Percentiles rank a stretch among this genome's conserved stretches.
These are phyloP conservation scores for Arion vulgaris DNA, from an alignment of 1,140 invertebrate genomes.

Conservation along the genomic window DNA sequence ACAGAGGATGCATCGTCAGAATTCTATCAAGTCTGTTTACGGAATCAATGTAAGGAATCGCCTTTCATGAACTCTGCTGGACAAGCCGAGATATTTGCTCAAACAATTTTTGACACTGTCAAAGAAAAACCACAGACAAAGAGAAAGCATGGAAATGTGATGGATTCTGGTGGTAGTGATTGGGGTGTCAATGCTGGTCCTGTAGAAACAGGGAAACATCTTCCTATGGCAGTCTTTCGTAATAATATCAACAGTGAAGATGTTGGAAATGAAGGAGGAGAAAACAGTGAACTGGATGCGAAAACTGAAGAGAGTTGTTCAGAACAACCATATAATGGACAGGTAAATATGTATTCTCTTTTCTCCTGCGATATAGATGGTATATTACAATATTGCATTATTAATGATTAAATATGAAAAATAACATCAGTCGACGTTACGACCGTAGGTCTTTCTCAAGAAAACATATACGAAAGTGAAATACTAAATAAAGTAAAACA, in stretches of 20 bases:
- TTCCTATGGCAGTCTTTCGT: not conserved
- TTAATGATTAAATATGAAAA: too few species aligned
- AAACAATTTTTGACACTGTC: slow-evolving; percentile 16
- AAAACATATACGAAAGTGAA: too few species aligned
- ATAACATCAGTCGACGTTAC: too few species aligned
- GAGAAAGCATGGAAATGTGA: not conserved
- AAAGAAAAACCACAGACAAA: not conserved
- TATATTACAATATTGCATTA: too few species aligned
- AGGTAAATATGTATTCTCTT: too few species aligned
- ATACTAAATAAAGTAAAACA: too few species aligned
- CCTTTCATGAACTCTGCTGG: not conserved
- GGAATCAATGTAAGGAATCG: not conserved
- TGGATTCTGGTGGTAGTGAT: not conserved
- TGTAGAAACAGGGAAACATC: not conserved
- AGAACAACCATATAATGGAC: too few species aligned
- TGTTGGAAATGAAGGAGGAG: not conserved
- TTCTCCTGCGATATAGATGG: too few species aligned
- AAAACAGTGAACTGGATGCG: not conserved
- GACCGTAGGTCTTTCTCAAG: too few species aligned
- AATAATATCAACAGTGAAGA: not conserved
- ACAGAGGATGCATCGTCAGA: slow-evolving; percentile 41
- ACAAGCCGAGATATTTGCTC: slow-evolving; percentile 28
- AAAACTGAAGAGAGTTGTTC: too few species aligned
- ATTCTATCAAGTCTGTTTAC: slow-evolving; percentile 23
- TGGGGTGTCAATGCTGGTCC: not conserved